Conservation (phyloP, 2,113 vertebrate genomes). For the Odobenus rosmarus region DNA sequence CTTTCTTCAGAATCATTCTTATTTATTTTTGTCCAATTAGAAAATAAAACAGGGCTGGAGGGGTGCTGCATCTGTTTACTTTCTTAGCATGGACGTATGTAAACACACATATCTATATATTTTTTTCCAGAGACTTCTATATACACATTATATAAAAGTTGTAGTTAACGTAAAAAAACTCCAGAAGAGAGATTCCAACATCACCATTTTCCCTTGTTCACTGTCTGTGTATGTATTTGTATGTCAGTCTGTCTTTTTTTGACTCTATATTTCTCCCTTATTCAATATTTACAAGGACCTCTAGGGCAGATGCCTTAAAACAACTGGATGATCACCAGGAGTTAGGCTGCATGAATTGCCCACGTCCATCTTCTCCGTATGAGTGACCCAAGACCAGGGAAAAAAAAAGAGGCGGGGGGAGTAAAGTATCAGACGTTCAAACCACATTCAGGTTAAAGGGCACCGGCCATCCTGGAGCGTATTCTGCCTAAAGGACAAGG, state of each 20-base stretch:
- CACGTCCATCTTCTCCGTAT: background rate
- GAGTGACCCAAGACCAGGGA: slow-evolving; percentile 42
- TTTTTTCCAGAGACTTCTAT: slow-evolving; percentile 18
- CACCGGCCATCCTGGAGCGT: slow-evolving; percentile 79
- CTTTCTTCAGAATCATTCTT: background rate
- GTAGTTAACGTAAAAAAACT: background rate
- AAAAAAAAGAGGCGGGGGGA: background rate
- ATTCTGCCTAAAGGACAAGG: slow-evolving; percentile 89
- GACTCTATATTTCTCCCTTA: slow-evolving; percentile 30
- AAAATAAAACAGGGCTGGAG: background rate
- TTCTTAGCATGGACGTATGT: background rate
- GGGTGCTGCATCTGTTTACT: background rate
- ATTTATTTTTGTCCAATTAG: slow-evolving; percentile 25
- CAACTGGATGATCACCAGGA: slow-evolving; percentile 53
- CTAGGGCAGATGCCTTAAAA: slow-evolving; percentile 52
- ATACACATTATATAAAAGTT: background rate
- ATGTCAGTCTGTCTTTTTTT: background rate
- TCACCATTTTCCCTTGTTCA: background rate
- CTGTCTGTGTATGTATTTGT: background rate
- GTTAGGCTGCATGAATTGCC: slow-evolving; percentile 37
- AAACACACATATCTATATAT: background rate
- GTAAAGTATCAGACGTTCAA: slow-evolving; percentile 66
- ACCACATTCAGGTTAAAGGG: slow-evolving; percentile 89
- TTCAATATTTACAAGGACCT: slow-evolving; percentile 52
- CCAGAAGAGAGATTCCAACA: background rate